phyloP scores from a whole-genome alignment of 2,888 invertebrate species.

The Drosophila fungiperda region DNA sequence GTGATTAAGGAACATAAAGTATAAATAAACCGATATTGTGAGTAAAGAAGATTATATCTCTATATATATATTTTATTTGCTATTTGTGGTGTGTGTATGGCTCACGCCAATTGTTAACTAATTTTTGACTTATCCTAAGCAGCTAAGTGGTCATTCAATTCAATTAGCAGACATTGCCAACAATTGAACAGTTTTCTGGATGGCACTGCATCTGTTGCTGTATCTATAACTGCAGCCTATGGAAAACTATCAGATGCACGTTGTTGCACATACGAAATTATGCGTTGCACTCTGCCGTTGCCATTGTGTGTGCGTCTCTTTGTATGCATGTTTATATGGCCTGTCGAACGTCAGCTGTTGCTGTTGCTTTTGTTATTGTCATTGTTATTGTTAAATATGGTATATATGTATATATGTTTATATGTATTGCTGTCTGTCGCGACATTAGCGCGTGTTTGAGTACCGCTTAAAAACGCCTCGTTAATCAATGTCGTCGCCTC shows the following conservation, averaged over 20 bases:
- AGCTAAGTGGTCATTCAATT: constrained; percentile 44
- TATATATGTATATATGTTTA: constrained; percentile 1
- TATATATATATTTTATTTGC: background rate
- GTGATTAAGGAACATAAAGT: too few relatives aligned
- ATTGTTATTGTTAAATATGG: constrained; percentile 22
- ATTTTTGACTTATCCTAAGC: constrained; percentile 46
- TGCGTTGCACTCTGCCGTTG: constrained; percentile 33
- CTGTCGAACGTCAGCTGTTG: constrained; percentile 50
- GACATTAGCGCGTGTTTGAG: constrained; percentile 69
- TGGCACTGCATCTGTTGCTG: constrained; percentile 6
- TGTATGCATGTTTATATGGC: constrained; percentile 6
- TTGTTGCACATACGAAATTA: constrained; percentile 7
- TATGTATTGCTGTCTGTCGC: constrained; percentile 36
- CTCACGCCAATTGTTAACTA: constrained; percentile 46
- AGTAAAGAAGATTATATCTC: constrained; percentile 1
- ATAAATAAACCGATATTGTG: background rate
- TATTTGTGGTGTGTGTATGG: constrained; percentile 7
- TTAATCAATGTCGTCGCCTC: constrained; percentile 75
- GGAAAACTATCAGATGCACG: constrained; percentile 24
- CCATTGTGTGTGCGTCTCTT: constrained; percentile 48
- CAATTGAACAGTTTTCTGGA: constrained; percentile 32
- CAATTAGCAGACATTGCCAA: constrained; percentile 48
- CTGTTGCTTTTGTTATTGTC: constrained; percentile 17
- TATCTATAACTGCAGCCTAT: constrained; percentile 7
- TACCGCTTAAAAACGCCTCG: constrained; percentile 69